phyloP scores from a whole-genome alignment of 64 coral and sea anemone species.

The Montipora sp. region DNA sequence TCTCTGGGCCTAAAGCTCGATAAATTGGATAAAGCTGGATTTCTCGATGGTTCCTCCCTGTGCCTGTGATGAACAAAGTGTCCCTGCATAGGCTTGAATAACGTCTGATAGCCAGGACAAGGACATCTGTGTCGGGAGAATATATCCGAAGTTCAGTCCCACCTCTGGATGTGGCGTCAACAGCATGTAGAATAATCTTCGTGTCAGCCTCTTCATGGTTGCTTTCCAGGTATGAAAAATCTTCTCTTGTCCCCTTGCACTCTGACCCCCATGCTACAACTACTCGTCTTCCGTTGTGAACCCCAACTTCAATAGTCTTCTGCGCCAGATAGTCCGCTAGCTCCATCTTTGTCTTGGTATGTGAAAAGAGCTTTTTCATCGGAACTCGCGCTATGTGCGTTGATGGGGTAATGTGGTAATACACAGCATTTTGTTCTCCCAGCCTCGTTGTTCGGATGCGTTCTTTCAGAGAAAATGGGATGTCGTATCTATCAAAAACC shows the following conservation, averaged over 20 bases:
- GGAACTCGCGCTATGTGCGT: background rate
- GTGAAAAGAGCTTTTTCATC: background rate
- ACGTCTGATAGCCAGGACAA: conserved; percentile 35
- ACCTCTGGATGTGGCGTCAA: conserved; percentile 37
- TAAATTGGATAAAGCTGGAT: conserved; percentile 9
- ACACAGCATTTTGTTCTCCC: background rate
- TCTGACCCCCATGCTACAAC: conserved; percentile 35
- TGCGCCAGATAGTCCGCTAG: conserved; percentile 23
- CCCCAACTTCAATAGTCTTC: conserved; percentile 14
- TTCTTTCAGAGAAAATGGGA: conserved; percentile 29
- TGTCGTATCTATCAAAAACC: conserved; percentile 65
- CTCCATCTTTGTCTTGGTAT: conserved; percentile 13
- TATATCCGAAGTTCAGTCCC: conserved; percentile 18
- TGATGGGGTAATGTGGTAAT: no score
- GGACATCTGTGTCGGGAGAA: conserved; percentile 49
- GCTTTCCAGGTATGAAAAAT: background rate
- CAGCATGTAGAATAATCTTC: conserved; percentile 47
- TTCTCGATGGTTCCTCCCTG: background rate
- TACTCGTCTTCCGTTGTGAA: background rate
- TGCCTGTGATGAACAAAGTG: conserved; percentile 27
- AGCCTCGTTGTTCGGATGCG: background rate
- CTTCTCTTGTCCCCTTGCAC: conserved; percentile 10
- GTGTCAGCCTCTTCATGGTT: conserved; percentile 50
- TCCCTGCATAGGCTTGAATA: conserved; percentile 3
- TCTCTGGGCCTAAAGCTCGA: conserved; percentile 26